Conservation (phyloP, 2,113 vertebrate genomes). For the Eclectus roratus region DNA sequence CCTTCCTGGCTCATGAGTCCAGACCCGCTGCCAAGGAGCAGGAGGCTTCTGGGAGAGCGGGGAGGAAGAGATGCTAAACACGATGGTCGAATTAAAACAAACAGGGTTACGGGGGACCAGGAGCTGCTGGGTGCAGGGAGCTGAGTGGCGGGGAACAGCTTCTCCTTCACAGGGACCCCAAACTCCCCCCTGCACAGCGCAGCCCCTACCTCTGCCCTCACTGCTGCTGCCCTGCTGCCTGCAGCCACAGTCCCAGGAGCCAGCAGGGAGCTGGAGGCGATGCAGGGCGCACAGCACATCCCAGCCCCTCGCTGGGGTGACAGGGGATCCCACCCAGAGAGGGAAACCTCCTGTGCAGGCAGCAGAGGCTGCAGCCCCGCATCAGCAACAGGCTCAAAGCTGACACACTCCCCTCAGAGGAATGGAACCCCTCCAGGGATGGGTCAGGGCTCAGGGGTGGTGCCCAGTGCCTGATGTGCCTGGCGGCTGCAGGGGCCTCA, state of each 20-base stretch:
- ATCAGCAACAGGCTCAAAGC: background rate
- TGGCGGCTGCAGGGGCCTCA: background rate
- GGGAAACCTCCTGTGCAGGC: background rate
- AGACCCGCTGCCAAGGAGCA: slow-evolving; percentile 26
- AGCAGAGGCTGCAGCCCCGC: background rate
- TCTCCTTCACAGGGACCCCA: background rate
- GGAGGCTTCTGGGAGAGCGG: slow-evolving; percentile 38
- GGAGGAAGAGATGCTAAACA: background rate
- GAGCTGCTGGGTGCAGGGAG: background rate
- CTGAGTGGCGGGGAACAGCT: accelerated
- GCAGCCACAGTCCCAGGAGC: background rate
- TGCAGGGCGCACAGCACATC: background rate
- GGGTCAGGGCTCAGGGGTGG: accelerated
- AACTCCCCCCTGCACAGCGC: accelerated
- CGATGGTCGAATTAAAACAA: background rate
- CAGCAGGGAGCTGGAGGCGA: background rate
- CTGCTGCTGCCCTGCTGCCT: background rate
- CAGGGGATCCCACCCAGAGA: background rate
- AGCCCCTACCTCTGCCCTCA: background rate
- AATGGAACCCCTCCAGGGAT: background rate
- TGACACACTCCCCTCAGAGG: background rate
- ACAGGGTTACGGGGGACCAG: background rate
- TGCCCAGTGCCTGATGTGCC: background rate
- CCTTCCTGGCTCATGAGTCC: background rate
- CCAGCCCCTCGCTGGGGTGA: background rate